Percentiles rank a stretch among this genome's conserved stretches.
Conservation (phyloP, 2,888 invertebrate species). For the Macaria liturata region DNA sequence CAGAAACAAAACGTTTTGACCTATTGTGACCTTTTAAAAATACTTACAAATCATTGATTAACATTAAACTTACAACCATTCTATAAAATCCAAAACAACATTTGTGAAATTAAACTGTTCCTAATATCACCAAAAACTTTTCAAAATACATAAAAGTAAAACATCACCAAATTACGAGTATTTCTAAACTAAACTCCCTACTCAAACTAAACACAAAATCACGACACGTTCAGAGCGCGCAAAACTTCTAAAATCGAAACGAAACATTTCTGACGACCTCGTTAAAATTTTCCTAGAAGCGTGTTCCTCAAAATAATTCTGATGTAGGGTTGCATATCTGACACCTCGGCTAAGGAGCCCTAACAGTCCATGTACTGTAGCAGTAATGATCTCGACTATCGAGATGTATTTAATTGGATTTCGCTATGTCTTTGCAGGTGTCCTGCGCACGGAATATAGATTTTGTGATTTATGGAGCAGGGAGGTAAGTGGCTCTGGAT, state of each 20-base stretch:
- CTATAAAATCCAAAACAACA: no score
- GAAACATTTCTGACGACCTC: constrained; percentile 26
- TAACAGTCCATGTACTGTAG: constrained; percentile 62
- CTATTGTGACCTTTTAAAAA: no score
- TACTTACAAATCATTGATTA: no score
- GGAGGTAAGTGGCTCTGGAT: constrained; percentile 1
- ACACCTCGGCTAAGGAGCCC: constrained; percentile 58
- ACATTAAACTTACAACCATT: no score
- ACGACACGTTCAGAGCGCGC: background rate
- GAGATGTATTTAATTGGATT: constrained; percentile 81
- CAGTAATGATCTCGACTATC: constrained; percentile 75
- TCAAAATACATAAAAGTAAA: no score
- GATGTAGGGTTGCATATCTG: constrained; percentile 43
- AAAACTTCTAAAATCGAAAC: constrained; percentile 4
- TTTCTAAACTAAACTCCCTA: no score
- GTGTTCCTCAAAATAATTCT: constrained; percentile 45
- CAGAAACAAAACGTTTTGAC: no score
- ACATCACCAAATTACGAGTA: no score
- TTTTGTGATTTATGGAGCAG: constrained; percentile 63
- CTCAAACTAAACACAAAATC: background rate
- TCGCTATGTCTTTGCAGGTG: constrained; percentile 72
- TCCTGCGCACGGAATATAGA: constrained; percentile 66
- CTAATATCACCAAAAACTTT: no score
- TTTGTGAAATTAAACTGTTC: no score
- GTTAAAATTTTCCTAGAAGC: constrained; percentile 42